Base-by-base conservation (phyloP, 2,888 invertebrate species). In the Onthophagus sagittarius region DNA sequence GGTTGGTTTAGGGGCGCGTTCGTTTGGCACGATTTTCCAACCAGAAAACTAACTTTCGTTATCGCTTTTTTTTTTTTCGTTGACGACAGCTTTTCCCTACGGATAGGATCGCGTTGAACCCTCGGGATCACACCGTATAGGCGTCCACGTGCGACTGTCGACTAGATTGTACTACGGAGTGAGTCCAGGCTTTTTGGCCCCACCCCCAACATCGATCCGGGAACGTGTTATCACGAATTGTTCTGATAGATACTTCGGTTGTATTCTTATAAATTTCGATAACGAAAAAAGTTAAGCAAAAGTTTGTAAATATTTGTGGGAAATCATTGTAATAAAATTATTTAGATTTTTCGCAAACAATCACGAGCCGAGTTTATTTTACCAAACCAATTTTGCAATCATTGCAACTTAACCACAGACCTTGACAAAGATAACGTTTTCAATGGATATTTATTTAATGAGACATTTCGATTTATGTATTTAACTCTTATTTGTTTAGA, bases 161-260 rank as follows among this genome's bases (percentile, higher is more conserved):
- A 77, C 79, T 82, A 82, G 80, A 78, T 81, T 81, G 79, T 80
- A 81, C 81, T 82, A 83, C 83, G 83, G 82, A 81, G 81, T 78
- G 78, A 82, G 83, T 82, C 80, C 81, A 80, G 82, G 80, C 80
- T 82, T 77, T n/a, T 79, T 79, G 82, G 82, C 83, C 82, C 82
- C 39, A 83, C 84, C 83, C 83, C 83, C 83, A 82, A 31, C 23
- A 84, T 83, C 82, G 83, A 83, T 84, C 82, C 81, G 82, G 81
- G 80, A 81, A 82, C 77, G 82, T 82, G 80, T 83, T 83, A 83
- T 83, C 82, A 79, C 82, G 81, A 83, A 84, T 83, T 82, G 83
- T 80, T 82, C 83, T 81, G 81, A 80, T 53, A 53, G 39, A 53
- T 67, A 67, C 23, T 15, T n/a, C 63, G 14, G 15, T 13, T 67